Evolutionary conservation across 2,797 vertebrate species (phyloP), one percentile per base, ranked within the genome.

Genomic region (Sebastes minor): DNA sequence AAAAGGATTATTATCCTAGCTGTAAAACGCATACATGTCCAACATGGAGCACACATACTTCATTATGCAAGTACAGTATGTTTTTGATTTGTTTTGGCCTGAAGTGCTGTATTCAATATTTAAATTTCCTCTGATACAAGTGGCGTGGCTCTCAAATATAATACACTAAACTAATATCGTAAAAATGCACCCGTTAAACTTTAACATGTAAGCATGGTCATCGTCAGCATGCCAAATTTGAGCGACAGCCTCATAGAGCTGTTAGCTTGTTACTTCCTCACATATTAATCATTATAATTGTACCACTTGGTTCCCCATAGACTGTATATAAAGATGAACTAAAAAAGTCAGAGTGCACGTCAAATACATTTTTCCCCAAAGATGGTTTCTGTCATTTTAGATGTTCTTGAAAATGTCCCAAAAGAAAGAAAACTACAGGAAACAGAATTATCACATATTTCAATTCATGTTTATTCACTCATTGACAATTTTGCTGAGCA

Each of bases 381-480:
- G 38, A 38, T 38, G 5, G 38, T 38, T 6, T 38, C 38, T 38
- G 38, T 38, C 38, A 38, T 38, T 38, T 38, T 14, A 38, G 38
- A 38, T 38, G 38, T 38, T 38, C 38, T 38, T 38, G 38, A 20
- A 59, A 80, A 2, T 6, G 60, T 8, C 20, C 14, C 20, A 2
- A 23, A 66, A 6, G 9, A 68, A 38, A 42, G 10, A 38, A 46
- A 20, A 32, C 3, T 4, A 5, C 28, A 57, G 38, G 13, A 59
- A 23, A 64, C 2, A 18, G 18, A 75, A 33, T 12, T 10, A 27
- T 14, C 1, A 13, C 14, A 60, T 30, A 5, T 56, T 66, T 14
- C 0, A 4, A 57, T 35, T 42, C 1, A 55, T 57, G 22, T 87
- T 85, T 89, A 77, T 84, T 84, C 6, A 65, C 13, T 22, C n/a